Percentiles rank a stretch among this genome's conserved stretches.
Evolutionary conservation across 2,888 invertebrate species (phyloP).

Genomic region (Parelbella ahira): DNA sequence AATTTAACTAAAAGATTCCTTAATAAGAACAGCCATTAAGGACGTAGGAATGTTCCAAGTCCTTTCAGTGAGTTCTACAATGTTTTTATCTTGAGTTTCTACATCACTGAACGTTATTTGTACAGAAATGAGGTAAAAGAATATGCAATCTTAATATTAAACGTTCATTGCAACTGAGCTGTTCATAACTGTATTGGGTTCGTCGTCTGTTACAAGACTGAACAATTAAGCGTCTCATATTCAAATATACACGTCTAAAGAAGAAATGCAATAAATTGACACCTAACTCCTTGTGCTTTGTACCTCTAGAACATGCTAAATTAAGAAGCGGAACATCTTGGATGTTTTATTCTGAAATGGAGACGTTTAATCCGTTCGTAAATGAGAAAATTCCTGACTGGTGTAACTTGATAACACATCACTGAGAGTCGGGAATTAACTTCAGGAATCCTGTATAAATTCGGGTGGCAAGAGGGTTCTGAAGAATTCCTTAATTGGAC

Average conservation of each 20-base stretch:
- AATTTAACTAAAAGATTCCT: slow-evolving; percentile 22
- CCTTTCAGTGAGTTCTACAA: slow-evolving; percentile 18
- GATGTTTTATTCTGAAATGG: too few relatives aligned
- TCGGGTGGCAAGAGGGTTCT: slow-evolving; percentile 28
- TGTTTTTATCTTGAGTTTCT: slow-evolving; percentile 19
- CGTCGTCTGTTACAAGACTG: too few relatives aligned
- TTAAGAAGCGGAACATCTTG: too few relatives aligned
- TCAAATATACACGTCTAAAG: too few relatives aligned
- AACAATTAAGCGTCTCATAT: too few relatives aligned
- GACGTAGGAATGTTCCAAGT: slow-evolving; percentile 15
- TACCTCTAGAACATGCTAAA: too few relatives aligned
- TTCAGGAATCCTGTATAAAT: slow-evolving; percentile 25
- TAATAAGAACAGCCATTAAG: slow-evolving; percentile 18
- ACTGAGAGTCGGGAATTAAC: slow-evolving; percentile 18
- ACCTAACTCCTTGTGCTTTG: too few relatives aligned
- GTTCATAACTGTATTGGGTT: too few relatives aligned
- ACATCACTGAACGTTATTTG: slow-evolving; percentile 11
- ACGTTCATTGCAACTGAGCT: too few relatives aligned
- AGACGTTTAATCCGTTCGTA: slow-evolving; percentile 14
- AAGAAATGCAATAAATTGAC: too few relatives aligned
- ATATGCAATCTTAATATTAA: too few relatives aligned
- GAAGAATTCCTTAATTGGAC: slow-evolving; percentile 36
- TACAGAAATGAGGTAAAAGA: too few relatives aligned
- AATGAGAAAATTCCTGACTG: slow-evolving; percentile 19
- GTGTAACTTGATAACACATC: slow-evolving; percentile 16